Conservation (phyloP, 2,113 vertebrate genomes). For the Mustela nigripes region DNA sequence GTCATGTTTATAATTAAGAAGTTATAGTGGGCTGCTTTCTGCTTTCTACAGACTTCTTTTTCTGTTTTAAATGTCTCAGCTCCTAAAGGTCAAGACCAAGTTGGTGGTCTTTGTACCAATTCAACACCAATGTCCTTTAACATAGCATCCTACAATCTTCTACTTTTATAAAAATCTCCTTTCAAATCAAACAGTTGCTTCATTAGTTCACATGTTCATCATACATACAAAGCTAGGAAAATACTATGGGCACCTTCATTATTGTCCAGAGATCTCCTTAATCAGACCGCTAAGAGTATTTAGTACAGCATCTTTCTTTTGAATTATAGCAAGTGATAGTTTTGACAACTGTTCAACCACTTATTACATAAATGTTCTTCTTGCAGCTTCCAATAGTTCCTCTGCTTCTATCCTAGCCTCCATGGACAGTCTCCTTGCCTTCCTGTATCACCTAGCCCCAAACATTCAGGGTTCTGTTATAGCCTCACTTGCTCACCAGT, state of each 20-base stretch:
- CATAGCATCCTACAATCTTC: neutral
- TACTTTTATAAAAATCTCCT: neutral
- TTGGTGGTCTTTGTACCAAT: neutral
- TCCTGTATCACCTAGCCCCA: neutral
- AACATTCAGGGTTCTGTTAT: neutral
- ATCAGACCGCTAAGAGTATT: neutral
- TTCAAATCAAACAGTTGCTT: neutral
- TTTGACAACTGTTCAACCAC: neutral
- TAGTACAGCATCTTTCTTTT: neutral
- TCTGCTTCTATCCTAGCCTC: neutral
- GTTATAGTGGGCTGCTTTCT: neutral
- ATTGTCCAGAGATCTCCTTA: neutral
- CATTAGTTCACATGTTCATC: neutral
- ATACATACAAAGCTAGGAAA: neutral
- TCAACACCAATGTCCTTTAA: neutral
- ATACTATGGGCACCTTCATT: neutral
- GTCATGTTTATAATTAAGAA: neutral
- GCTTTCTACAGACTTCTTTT: neutral
- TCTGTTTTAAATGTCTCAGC: neutral
- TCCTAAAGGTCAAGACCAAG: neutral
- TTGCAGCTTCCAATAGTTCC: neutral
- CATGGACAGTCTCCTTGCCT: neutral
- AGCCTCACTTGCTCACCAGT: neutral
- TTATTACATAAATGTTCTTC: neutral
- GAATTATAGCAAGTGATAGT: neutral